Base-by-base conservation (phyloP, 1,140 invertebrate genomes). In the Sycobia sp. region DNA sequence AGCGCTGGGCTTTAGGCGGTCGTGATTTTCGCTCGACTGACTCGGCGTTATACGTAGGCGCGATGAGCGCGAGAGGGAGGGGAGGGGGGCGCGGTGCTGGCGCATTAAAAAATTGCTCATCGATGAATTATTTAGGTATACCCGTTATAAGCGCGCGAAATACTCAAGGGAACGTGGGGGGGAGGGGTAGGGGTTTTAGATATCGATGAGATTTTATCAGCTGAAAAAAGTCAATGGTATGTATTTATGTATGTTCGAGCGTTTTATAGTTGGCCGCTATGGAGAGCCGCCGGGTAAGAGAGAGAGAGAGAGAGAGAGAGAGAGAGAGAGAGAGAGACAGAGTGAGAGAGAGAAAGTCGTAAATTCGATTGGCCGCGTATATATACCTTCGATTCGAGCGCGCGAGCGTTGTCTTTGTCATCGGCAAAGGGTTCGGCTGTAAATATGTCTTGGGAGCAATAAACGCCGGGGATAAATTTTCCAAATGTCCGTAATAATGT, bases 201-300 rank as follows among this genome's bases (percentile, higher is more conserved):
- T 58, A 53, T 59, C 62, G 47, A 65, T 53, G 38, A 27, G 49
- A 50, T 59, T 65, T 65, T 58, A 65, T 58, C 49, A 44, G 62
- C 22, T 14, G 62, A 59, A 44, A 65, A 59, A 58, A 50, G 41
- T 54, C 49, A 53, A 54, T 54, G 59, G 43, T 14, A 46, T 16
- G 29, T 36, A n/a, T n/a, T n/a, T n/a, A n/a, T n/a, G n/a, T n/a
- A n/a, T n/a, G n/a, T n/a, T n/a, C n/a, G n/a, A n/a, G n/a, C n/a
- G n/a, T n/a, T n/a, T n/a, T n/a, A n/a, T n/a, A n/a, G n/a, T n/a
- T n/a, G n/a, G n/a, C n/a, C n/a, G n/a, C n/a, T n/a, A n/a, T n/a
- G n/a, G n/a, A n/a, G n/a, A n/a, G n/a, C n/a, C n/a, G n/a, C n/a
- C n/a, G n/a, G n/a, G n/a, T n/a, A n/a, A n/a, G n/a, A n/a, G n/a